Conservation (phyloP, 92 coral and sea anemone species). For the Siderastrea radians region DNA sequence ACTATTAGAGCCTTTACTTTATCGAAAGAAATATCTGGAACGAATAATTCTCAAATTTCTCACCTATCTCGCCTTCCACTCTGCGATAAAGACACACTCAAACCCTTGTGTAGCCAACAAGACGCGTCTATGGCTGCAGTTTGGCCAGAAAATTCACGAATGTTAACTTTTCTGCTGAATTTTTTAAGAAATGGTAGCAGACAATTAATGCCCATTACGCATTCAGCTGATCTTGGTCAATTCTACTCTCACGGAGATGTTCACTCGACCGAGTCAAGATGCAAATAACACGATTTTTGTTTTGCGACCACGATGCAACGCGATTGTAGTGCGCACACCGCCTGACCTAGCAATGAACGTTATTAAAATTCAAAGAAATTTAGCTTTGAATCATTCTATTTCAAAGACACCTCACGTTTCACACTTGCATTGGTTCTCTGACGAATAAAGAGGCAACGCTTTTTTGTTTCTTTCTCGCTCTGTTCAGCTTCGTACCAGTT, state of each 20-base stretch:
- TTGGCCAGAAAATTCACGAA: slow-evolving; percentile 41
- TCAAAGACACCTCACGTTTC: too few species aligned
- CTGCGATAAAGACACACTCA: slow-evolving; percentile 37
- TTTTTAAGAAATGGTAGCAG: slow-evolving; percentile 53
- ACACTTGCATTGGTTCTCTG: too few species aligned
- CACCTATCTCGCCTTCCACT: slow-evolving; percentile 50
- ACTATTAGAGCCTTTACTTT: too few species aligned
- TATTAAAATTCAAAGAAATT: too few species aligned
- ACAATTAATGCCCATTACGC: slow-evolving; percentile 58
- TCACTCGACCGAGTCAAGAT: slow-evolving; percentile 41
- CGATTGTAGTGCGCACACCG: slow-evolving; percentile 57
- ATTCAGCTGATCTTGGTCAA: neutral
- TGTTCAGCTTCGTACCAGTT: too few species aligned
- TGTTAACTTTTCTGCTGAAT: slow-evolving; percentile 11
- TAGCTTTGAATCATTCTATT: too few species aligned
- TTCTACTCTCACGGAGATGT: neutral
- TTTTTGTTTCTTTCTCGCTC: too few species aligned
- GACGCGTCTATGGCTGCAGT: slow-evolving; percentile 63
- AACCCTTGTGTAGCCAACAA: slow-evolving; percentile 72
- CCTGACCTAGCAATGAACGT: too few species aligned
- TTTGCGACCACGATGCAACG: slow-evolving; percentile 32
- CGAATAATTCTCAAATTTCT: neutral
- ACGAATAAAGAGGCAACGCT: too few species aligned
- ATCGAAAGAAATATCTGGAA: too few species aligned
- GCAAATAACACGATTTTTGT: slow-evolving; percentile 25